Conservation (phyloP, 37 sponge, comb jelly and placozoan genomes). For the Mnemiopsis leidyi region DNA sequence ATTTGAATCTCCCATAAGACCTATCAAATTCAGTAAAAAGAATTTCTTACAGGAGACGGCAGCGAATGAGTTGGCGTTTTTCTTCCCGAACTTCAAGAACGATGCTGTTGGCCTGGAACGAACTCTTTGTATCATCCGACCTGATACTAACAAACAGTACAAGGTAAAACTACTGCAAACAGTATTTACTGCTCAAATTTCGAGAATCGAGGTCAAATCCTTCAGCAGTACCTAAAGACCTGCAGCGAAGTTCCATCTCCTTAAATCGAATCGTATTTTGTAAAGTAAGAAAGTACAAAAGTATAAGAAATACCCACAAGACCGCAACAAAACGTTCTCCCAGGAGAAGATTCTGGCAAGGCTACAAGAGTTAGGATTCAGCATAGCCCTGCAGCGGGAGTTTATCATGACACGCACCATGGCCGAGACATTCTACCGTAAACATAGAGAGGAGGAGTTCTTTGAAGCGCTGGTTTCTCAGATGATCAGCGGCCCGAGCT, state of each 20-base stretch:
- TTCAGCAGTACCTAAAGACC: too few relatives aligned
- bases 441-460: constrained; percentile 6
- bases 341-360: constrained; percentile 36
- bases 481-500: constrained; percentile 57
- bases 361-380: constrained; percentile 27
- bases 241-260: too few relatives aligned
- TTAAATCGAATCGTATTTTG: too few relatives aligned
- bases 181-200: too few relatives aligned
- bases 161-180: constrained; percentile 12
- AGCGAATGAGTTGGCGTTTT: constrained; percentile 56
- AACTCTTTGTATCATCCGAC: constrained; percentile 59
- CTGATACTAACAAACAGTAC: constrained; percentile 45
- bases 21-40: too few relatives aligned
- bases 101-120: constrained; percentile 46
- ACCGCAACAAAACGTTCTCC: not conserved
- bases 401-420: constrained; percentile 11
- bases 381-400: constrained; percentile 51
- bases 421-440: constrained; percentile 43
- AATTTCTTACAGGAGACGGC: constrained; percentile 32
- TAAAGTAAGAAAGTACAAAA: not conserved
- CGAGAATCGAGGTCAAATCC: too few relatives aligned
- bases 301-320: not conserved
- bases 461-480: constrained; percentile 15
- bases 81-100: constrained; percentile 32
- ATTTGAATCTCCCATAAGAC: too few relatives aligned